Conservation (phyloP, 2,888 invertebrate genomes). For the Phoronis australis region DNA sequence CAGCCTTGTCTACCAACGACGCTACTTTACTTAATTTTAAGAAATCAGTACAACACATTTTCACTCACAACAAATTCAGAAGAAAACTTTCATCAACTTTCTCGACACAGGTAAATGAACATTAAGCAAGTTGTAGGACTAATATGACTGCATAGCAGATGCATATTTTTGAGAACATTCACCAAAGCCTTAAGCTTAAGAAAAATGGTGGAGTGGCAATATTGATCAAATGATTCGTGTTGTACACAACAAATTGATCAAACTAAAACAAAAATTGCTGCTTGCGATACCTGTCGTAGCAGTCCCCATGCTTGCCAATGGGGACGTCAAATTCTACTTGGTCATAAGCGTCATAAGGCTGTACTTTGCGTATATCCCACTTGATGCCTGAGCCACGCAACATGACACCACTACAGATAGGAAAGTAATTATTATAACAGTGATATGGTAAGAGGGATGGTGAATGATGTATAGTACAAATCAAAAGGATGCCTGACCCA, state of each 20-base stretch:
- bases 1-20: too few relatives aligned
- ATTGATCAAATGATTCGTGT: neutral
- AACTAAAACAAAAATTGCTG: neutral
- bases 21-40: too few relatives aligned
- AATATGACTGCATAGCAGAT: neutral
- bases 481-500: constrained; percentile 95
- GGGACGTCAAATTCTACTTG: constrained; percentile 94
- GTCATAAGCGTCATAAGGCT: constrained; percentile 96
- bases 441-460: too few relatives aligned
- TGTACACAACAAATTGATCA: neutral
- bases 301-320: constrained; percentile 91
- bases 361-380: constrained; percentile 93
- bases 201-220: too few relatives aligned
- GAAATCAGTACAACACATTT: too few relatives aligned
- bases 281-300: constrained; percentile 76
- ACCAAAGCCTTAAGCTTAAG: too few relatives aligned
- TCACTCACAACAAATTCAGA: too few relatives aligned
- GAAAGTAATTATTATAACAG: too few relatives aligned
- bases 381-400: constrained; percentile 95
- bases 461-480: too few relatives aligned
- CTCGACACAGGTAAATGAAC: too few relatives aligned
- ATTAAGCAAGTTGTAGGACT: neutral
- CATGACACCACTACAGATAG: constrained; percentile 83
- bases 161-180: neutral
- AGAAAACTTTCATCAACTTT: too few relatives aligned